Evolutionary conservation across 2,797 vertebrate species (phyloP).

Genomic region (Caiman crocodilus): DNA sequence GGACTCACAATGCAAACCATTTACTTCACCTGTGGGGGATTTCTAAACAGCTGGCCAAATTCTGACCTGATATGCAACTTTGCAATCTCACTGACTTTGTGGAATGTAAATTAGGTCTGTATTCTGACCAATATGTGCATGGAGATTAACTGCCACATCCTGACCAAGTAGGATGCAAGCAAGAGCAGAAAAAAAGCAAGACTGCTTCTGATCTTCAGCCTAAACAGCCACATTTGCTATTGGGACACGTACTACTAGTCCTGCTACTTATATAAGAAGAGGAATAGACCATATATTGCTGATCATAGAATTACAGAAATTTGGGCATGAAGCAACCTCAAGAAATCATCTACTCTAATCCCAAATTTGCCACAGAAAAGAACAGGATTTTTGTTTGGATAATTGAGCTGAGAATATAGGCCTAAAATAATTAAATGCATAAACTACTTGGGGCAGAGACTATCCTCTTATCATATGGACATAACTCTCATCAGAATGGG

Average conservation of each 20-base stretch:
- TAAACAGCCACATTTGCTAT: background rate
- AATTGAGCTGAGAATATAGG: background rate
- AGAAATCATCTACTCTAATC: background rate
- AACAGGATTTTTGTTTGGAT: background rate
- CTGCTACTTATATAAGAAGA: background rate
- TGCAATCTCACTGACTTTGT: background rate
- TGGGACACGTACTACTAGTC: background rate
- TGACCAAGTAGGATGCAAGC: no score
- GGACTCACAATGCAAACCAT: no score
- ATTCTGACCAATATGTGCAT: background rate
- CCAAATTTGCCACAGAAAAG: background rate
- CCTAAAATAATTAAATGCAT: background rate
- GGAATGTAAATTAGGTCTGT: background rate
- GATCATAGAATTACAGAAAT: background rate
- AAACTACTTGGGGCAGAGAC: background rate
- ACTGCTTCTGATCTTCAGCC: no score
- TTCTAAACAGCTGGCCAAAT: background rate
- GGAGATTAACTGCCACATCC: background rate
- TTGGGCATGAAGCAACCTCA: background rate
- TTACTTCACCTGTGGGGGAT: background rate
- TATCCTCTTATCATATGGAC: slow-evolving; percentile 1
- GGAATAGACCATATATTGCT: background rate
- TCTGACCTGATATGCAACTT: background rate
- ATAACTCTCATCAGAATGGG: background rate
- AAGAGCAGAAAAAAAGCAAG: no score